Conservation (phyloP, 2,888 invertebrate species). For the Coleophora deauratella region DNA sequence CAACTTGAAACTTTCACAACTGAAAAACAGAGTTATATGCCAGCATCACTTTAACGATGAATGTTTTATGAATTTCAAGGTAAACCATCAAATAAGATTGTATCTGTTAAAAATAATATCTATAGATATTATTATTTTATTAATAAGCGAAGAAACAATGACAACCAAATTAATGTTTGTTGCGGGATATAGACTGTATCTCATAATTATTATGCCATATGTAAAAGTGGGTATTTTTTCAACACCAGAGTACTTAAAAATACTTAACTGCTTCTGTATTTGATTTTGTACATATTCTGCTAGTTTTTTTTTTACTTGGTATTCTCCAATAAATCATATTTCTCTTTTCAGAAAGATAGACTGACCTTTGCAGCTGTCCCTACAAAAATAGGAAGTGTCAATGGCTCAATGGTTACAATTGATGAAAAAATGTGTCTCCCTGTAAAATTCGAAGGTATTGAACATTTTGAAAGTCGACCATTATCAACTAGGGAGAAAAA, state of each 20-base stretch:
- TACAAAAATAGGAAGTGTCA: conserved; percentile 59
- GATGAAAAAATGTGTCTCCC: neutral
- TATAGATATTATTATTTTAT: no score
- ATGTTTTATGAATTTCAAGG: conserved; percentile 70
- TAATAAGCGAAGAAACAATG: no score
- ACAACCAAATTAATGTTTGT: no score
- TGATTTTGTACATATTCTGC: no score
- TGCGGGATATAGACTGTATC: no score
- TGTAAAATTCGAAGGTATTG: conserved; percentile 21
- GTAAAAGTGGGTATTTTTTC: no score
- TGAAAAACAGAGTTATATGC: conserved; percentile 75
- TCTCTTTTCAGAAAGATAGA: conserved; percentile 62
- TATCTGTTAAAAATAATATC: no score
- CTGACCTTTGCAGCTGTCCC: conserved; percentile 72
- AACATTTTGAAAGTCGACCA: conserved; percentile 55
- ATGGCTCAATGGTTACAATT: conserved; percentile 26
- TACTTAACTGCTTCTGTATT: no score
- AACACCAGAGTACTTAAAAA: no score
- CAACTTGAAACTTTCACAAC: conserved; percentile 70
- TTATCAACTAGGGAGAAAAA: conserved; percentile 39
- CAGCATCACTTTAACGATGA: conserved; percentile 73
- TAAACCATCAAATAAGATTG: conserved; percentile 21
- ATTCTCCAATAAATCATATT: neutral
- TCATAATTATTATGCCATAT: no score
- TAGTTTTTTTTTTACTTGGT: neutral